These are phyloP conservation scores for Campoletis sonorensis DNA, from an alignment of 1,140 invertebrate species.

Conservation along the genomic window DNA sequence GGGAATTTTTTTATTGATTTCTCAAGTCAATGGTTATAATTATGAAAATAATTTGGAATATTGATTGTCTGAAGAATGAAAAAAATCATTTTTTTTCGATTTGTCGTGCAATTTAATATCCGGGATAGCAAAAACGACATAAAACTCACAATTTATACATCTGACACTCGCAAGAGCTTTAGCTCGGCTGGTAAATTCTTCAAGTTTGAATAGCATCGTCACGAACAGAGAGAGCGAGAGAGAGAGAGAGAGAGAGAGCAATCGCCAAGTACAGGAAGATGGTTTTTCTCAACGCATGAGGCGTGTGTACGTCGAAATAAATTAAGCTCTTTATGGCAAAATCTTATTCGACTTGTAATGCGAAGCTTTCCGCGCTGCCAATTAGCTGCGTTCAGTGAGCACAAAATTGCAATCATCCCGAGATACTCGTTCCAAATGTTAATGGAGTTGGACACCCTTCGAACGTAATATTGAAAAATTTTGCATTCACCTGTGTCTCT, in stretches of 20 bases:
- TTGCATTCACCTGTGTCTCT: too few relatives aligned
- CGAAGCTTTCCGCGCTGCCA: constrained; percentile 6
- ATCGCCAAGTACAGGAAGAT: background rate
- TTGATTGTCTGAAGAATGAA: background rate
- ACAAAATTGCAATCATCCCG: constrained; percentile 13
- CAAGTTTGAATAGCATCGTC: background rate
- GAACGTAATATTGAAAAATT: constrained; percentile 17
- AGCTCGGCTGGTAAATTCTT: background rate
- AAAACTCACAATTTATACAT: constrained; percentile 35
- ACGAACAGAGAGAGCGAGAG: background rate
- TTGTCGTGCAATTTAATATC: background rate
- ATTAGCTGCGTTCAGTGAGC: constrained; percentile 16
- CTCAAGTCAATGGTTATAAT: too few relatives aligned
- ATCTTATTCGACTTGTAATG: constrained; percentile 38
- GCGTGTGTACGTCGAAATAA: constrained; percentile 33
- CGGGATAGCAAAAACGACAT: background rate
- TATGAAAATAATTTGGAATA: too few relatives aligned
- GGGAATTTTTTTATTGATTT: too few relatives aligned
- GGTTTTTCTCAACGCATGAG: background rate
- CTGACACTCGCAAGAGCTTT: background rate
- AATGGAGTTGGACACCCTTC: constrained; percentile 14
- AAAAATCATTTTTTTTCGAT: background rate
- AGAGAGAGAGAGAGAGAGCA: too few relatives aligned
- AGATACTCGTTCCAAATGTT: constrained; percentile 36
- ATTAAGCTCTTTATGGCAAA: constrained; percentile 36